Percentiles rank a stretch among this genome's conserved stretches.
Conservation (phyloP, 2,113 vertebrate genomes). For the Microtus ochrogaster region DNA sequence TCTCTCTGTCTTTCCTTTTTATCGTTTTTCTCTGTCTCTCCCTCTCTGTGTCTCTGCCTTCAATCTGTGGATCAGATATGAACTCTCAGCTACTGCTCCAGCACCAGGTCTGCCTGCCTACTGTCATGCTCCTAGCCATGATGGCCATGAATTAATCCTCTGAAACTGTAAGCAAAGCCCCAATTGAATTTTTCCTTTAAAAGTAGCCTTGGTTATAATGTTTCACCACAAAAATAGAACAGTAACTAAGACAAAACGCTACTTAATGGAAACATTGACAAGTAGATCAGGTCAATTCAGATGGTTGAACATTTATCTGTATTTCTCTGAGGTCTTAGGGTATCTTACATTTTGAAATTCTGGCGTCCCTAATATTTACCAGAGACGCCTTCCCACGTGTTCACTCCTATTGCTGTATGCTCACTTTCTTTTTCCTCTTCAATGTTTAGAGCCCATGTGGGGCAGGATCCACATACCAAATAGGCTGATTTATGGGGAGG, state of each 20-base stretch:
- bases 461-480: background rate
- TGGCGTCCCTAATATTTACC: background rate
- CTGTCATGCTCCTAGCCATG: too few relatives aligned
- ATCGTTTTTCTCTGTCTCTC: background rate
- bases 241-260: background rate
- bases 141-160: too few relatives aligned
- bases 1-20: background rate
- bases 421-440: background rate
- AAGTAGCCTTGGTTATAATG: background rate
- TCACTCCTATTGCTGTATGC: background rate
- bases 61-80: background rate
- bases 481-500: background rate
- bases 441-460: background rate
- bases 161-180: background rate
- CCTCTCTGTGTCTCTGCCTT: background rate
- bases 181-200: background rate
- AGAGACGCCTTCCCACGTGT: background rate
- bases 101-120: background rate
- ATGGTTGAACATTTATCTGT: background rate
- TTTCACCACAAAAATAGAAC: background rate
- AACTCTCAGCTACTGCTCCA: background rate
- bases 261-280: background rate
- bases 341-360: slow-evolving; percentile 5
- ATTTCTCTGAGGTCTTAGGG: background rate
- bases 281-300: background rate